Percentiles rank a stretch among this genome's conserved stretches.
These are phyloP conservation scores for Ceryle rudis DNA, from an alignment of 2,797 vertebrate species.

Conservation along the genomic window DNA sequence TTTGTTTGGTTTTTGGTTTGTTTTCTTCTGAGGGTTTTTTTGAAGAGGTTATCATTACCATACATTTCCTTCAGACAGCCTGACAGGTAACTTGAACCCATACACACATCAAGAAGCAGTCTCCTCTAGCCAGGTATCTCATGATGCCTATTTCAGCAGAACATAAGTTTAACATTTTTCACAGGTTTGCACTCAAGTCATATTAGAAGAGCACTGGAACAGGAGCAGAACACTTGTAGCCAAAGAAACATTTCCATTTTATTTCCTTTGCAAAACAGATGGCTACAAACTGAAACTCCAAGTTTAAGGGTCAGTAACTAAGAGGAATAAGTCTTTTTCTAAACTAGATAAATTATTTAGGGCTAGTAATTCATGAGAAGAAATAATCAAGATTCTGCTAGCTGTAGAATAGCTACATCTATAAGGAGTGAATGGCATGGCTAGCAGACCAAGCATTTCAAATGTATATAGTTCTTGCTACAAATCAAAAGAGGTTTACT, in stretches of 20 bases:
- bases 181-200: neutral
- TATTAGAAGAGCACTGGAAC: neutral
- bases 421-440: neutral
- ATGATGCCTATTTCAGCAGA: neutral
- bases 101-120: neutral
- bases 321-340: neutral
- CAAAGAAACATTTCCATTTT: neutral
- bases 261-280: neutral
- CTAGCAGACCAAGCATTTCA: neutral
- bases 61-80: neutral
- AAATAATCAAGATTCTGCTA: neutral
- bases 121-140: neutral
- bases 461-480: fast-evolving
- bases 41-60: neutral
- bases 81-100: neutral
- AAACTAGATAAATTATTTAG: neutral
- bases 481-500: neutral
- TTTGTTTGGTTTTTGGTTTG: neutral
- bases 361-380: neutral
- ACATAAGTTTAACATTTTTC: neutral
- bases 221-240: neutral
- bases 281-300: neutral
- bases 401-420: neutral
- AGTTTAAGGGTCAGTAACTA: neutral
- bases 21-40: neutral